Conservation (phyloP, 2,888 invertebrate genomes). For the Platerodrilus igneus region DNA sequence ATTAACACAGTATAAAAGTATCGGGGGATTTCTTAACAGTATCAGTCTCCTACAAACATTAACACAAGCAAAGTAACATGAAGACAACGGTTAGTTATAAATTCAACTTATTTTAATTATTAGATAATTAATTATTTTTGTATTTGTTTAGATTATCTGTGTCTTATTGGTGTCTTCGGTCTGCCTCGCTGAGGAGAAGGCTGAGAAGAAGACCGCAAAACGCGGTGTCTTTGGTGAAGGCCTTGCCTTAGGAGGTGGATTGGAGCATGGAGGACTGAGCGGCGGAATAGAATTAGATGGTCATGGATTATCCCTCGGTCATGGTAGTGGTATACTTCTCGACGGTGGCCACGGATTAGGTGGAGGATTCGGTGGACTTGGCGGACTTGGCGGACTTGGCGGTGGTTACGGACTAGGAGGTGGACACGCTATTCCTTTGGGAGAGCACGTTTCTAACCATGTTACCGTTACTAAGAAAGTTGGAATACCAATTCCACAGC, state of each 20-base stretch:
- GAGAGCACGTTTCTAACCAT: slow-evolving; percentile 26
- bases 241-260: slow-evolving; percentile 37
- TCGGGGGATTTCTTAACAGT: slow-evolving; percentile 22
- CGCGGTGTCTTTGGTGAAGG: slow-evolving; percentile 49
- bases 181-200: slow-evolving; percentile 39
- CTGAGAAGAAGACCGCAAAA: slow-evolving; percentile 45
- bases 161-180: slow-evolving; percentile 47
- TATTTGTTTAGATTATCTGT: slow-evolving; percentile 45
- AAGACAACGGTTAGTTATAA: slow-evolving; percentile 39
- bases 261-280: slow-evolving; percentile 28
- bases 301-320: no score
- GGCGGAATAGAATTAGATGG: slow-evolving; percentile 16
- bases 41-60: slow-evolving; percentile 41
- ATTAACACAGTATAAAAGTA: slow-evolving; percentile 38
- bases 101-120: slow-evolving; percentile 4
- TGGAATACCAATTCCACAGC: slow-evolving; percentile 52
- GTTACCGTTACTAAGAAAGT: slow-evolving; percentile 49
- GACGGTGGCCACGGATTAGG: slow-evolving; percentile 13
- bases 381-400: slow-evolving; percentile 12
- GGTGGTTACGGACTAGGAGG: slow-evolving; percentile 12
- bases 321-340: slow-evolving; percentile 10
- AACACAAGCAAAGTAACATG: slow-evolving; percentile 36
- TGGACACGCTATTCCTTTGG: slow-evolving; percentile 16
- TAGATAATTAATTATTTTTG: slow-evolving; percentile 6
- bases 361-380: slow-evolving; percentile 6